Conservation (phyloP, 2,113 vertebrate genomes). For the Mesembrinibis cayennensis region DNA sequence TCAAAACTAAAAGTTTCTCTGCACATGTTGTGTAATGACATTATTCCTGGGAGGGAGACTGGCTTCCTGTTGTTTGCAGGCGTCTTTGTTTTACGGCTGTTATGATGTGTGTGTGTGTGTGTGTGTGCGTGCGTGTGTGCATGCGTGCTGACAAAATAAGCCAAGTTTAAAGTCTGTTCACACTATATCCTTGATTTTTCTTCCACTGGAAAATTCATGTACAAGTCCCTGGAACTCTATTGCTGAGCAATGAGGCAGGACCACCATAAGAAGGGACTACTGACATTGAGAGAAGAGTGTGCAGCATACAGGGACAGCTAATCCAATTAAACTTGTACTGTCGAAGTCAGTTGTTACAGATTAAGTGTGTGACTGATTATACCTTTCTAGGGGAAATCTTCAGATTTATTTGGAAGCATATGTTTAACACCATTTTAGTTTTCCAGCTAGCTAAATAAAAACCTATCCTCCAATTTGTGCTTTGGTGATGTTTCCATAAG, state of each 20-base stretch:
- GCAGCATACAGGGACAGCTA: background rate
- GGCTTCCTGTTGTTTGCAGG: background rate
- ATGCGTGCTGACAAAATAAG: background rate
- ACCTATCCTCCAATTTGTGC: background rate
- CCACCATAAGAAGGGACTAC: background rate
- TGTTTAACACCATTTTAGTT: background rate
- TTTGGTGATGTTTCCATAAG: background rate
- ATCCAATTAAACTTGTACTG: background rate
- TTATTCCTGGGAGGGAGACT: background rate
- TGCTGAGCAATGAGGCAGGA: background rate
- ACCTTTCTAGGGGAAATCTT: background rate
- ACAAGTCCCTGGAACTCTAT: background rate
- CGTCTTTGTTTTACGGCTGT: fast-evolving
- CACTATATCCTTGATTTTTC: background rate
- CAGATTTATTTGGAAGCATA: background rate
- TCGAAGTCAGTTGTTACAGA: background rate
- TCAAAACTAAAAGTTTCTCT: background rate
- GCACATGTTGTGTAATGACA: background rate
- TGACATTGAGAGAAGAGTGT: background rate
- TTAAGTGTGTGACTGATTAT: background rate
- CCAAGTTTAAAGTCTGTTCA: background rate
- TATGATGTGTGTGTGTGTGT: background rate
- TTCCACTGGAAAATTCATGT: background rate
- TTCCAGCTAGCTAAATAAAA: background rate
- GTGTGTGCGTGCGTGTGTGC: no score